phyloP scores from a whole-genome alignment of 2,888 invertebrate species.

The Abrostola tripartita region DNA sequence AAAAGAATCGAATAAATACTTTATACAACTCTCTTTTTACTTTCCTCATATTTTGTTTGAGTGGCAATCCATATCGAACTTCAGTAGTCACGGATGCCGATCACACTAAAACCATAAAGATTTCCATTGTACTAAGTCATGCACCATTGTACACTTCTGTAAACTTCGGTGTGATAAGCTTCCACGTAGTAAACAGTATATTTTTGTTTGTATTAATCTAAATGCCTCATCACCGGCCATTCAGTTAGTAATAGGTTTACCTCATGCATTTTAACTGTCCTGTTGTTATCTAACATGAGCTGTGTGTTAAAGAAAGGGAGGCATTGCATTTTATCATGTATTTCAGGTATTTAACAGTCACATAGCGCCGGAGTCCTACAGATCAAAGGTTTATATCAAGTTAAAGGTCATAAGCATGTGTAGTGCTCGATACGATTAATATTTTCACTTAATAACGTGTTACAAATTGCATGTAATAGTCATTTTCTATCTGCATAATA shows the following conservation, averaged over 20 bases:
- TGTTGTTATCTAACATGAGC: constrained; percentile 53
- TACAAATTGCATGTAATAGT: constrained; percentile 77
- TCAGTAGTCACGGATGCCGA: constrained; percentile 40
- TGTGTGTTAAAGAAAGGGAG: constrained; percentile 69
- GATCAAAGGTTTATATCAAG: constrained; percentile 95
- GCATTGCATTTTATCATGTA: constrained; percentile 87
- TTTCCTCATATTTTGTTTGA: constrained; percentile 39
- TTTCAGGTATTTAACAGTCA: constrained; percentile 98
- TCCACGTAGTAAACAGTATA: constrained; percentile 18
- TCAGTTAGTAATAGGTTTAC: constrained; percentile 35
- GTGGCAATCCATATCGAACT: constrained; percentile 38
- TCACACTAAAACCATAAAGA: constrained; percentile 38
- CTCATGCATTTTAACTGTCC: constrained; percentile 52
- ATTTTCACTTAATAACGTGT: constrained; percentile 65
- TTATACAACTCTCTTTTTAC: constrained; percentile 18
- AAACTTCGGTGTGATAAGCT: constrained; percentile 31
- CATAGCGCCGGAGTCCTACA: constrained; percentile 97
- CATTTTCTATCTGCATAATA: constrained; percentile 61
- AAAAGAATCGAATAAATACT: not conserved
- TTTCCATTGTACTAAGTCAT: constrained; percentile 11
- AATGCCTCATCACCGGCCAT: constrained; percentile 40
- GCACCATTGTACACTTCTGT: constrained; percentile 8
- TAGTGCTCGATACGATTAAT: constrained; percentile 76
- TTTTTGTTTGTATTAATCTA: constrained; percentile 36
- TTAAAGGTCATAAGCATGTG: constrained; percentile 86